phyloP scores from a whole-genome alignment of 64 coral and sea anemone species.

The Astreopora myriophthalma region DNA sequence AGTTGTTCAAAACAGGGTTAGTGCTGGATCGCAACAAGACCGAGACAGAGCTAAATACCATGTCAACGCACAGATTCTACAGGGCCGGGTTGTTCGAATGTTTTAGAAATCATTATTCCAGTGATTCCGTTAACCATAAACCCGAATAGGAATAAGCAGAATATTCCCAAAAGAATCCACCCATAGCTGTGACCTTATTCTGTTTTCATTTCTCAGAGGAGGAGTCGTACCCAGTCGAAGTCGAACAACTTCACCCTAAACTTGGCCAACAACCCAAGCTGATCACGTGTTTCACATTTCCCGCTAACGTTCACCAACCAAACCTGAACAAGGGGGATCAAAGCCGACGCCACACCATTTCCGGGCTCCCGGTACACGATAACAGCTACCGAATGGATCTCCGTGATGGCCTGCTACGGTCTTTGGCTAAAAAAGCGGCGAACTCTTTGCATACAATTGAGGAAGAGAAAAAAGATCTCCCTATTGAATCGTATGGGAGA shows the following conservation, averaged over 20 bases:
- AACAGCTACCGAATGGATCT: conserved; percentile 4
- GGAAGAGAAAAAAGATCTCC: conserved; percentile 11
- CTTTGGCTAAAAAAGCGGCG: conserved; percentile 15
- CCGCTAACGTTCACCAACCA: background rate
- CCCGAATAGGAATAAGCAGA: too few relatives aligned
- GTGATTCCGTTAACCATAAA: too few relatives aligned
- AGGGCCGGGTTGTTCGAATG: too few relatives aligned
- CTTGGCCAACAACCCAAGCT: conserved; percentile 32
- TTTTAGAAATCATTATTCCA: too few relatives aligned
- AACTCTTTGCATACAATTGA: conserved; percentile 29
- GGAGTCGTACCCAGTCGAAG: conserved; percentile 40
- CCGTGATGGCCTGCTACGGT: conserved; percentile 50
- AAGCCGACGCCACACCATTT: conserved; percentile 54
- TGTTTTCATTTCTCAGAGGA: conserved; percentile 40
- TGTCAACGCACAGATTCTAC: too few relatives aligned
- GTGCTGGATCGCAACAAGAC: too few relatives aligned
- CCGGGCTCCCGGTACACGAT: background rate
- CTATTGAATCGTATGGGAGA: background rate
- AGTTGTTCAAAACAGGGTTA: too few relatives aligned
- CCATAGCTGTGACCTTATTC: too few relatives aligned
- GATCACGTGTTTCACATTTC: conserved; percentile 29
- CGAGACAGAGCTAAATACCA: too few relatives aligned
- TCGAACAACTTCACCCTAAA: conserved; percentile 27
- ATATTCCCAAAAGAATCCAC: too few relatives aligned
- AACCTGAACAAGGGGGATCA: background rate